Evolutionary conservation across 2,113 vertebrate genomes (phyloP), one percentile per base, ranked within the genome.

Genomic region (Burhinus bistriatus): DNA sequence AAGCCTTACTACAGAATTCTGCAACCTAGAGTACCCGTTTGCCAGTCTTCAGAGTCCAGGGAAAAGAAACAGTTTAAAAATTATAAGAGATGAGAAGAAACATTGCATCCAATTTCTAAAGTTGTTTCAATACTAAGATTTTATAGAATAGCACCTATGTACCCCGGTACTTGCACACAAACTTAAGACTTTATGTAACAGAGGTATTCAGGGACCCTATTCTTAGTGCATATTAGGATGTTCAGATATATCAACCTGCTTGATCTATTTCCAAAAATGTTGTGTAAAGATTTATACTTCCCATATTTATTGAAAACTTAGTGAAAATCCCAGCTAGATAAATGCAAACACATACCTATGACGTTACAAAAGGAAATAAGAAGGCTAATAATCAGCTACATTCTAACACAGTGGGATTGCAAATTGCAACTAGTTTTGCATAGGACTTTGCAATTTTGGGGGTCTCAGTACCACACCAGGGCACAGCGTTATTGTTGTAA

Each of bases 91-190:
- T 12, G 4, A 79, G 57, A 95, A 88, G 4, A 83, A 77, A 21
- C 0, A 4, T 68, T 75, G 71, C 3, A 34, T 61, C 1, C 4
- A 12, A 51, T 44, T 62, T 71, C 30, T 61, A 14, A 87, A 64
- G 26, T 10, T 44, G 5, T n/a, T 91, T 51, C 44, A 65, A 36
- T 19, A 61, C 17, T 32, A 69, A 69, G 9, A 45, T 38, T 61
- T 58, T n/a, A 51, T 79, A 22, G 58, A 83, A 4, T 21, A 65
- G 5, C 54, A 58, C 15, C 27, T 45, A 42, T 17, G 29, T 68
- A 82, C 15, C 18, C 27, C 45, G 64, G 9, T 47, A 72, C 8
- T 19, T 76, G 12, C 17, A 61, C 17, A 45, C 0, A 0, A 70
- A 68, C 26, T 38, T 10, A 18, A 18, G 14, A 40, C 5, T 81